Conservation (phyloP, 1,140 invertebrate genomes). For the Listronotus bonariensis region DNA sequence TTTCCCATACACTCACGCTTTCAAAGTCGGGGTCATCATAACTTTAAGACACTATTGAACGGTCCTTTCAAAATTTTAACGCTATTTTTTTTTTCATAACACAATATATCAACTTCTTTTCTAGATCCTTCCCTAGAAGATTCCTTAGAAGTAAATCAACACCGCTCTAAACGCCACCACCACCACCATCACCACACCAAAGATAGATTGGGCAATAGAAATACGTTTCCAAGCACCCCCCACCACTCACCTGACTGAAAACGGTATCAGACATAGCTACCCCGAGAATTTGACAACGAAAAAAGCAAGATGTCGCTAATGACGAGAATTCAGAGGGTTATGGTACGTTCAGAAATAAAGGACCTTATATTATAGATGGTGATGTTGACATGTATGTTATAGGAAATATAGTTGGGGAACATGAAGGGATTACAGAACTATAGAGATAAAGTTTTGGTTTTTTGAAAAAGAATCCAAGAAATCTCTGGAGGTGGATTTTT, state of each 20-base stretch:
- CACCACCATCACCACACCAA: conserved; percentile 18
- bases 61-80: too few species aligned
- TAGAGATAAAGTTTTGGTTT: conserved; percentile 26
- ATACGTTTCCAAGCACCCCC: conserved; percentile 19
- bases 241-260: background rate
- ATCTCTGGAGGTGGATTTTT: background rate
- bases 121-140: conserved; percentile 30
- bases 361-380: conserved; percentile 51
- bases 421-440: conserved; percentile 50
- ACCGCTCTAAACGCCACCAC: conserved; percentile 39
- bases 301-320: conserved; percentile 2
- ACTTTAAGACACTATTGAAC: too few species aligned
- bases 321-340: conserved; percentile 47
- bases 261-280: conserved; percentile 12
- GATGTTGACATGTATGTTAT: conserved; percentile 51
- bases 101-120: too few species aligned
- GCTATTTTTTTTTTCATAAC: too few species aligned
- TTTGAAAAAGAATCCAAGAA: background rate
- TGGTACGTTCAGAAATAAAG: conserved; percentile 51
- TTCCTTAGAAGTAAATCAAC: conserved; percentile 37
- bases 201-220: conserved; percentile 5
- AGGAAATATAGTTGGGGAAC: conserved; percentile 41
- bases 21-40: too few species aligned
- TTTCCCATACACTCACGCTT: too few species aligned
- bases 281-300: conserved; percentile 2